These are phyloP conservation scores for Platycheirus rosarum DNA, from an alignment of 2,888 invertebrate genomes.

Conservation along the genomic window DNA sequence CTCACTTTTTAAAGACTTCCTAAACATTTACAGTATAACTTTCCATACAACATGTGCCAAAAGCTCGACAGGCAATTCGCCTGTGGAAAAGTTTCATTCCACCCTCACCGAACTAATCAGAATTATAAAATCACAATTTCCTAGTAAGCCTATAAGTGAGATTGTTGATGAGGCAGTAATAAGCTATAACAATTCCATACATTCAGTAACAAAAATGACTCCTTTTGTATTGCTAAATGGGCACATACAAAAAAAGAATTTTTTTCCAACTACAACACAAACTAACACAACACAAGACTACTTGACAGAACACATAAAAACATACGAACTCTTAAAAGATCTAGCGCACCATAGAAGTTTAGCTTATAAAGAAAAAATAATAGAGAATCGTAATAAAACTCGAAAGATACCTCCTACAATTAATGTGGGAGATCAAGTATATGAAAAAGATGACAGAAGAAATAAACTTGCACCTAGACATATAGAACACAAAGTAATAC, in stretches of 20 bases:
- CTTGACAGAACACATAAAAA: not conserved
- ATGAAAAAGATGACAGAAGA: slow-evolving; percentile 7
- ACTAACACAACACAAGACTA: not conserved
- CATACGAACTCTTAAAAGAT: not conserved
- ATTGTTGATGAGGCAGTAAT: slow-evolving; percentile 53
- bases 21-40: slow-evolving; percentile 23
- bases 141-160: not conserved
- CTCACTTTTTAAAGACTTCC: slow-evolving; percentile 26
- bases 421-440: not conserved
- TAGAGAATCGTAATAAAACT: not conserved
- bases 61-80: slow-evolving; percentile 50
- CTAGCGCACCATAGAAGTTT: not conserved
- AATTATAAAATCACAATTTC: slow-evolving; percentile 24
- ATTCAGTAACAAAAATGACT: slow-evolving; percentile 51
- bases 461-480: slow-evolving; percentile 1
- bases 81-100: slow-evolving; percentile 60
- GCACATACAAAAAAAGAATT: too few relatives aligned
- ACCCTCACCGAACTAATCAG: slow-evolving; percentile 46
- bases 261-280: too few relatives aligned
- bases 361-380: not conserved
- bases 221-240: slow-evolving; percentile 36
- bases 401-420: not conserved
- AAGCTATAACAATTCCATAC: slow-evolving; percentile 42
- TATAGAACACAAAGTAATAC: too few relatives aligned
- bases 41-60: slow-evolving; percentile 27